Percentiles rank a stretch among this genome's conserved stretches.
Conservation (phyloP, 2,888 invertebrate species). For the Tipula unca region DNA sequence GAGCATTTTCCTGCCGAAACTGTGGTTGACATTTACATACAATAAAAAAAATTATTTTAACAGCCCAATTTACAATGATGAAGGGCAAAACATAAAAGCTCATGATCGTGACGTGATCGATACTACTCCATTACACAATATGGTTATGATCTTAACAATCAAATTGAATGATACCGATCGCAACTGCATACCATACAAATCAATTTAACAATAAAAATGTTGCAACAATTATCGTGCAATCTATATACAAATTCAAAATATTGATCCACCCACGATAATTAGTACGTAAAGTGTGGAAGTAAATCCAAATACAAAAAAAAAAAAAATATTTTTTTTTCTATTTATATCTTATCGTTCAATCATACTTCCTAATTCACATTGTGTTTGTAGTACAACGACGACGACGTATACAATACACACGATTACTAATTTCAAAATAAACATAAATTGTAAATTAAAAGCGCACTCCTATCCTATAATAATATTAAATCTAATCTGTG, state of each 20-base stretch:
- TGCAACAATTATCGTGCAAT: neutral
- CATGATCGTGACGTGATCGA: no score
- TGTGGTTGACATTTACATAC: no score
- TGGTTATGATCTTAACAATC: no score
- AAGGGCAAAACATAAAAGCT: no score
- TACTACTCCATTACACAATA: no score
- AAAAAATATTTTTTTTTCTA: neutral
- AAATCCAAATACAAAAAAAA: neutral
- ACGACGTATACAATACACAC: neutral
- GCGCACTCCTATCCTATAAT: neutral
- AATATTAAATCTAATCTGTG: neutral
- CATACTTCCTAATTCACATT: neutral
- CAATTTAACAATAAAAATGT: neutral
- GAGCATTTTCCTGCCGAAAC: no score
- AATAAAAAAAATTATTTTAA: no score
- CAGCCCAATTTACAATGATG: no score
- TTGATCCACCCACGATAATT: neutral
- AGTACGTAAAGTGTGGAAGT: neutral
- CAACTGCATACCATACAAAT: neutral
- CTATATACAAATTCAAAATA: neutral
- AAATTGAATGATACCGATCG: no score
- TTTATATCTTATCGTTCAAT: slow-evolving; percentile 14
- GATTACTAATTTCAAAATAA: neutral
- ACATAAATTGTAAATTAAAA: slow-evolving; percentile 8
- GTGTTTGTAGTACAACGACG: neutral